Evolutionary conservation across 2,888 invertebrate genomes (phyloP).

Genomic region (Timandra comae): DNA sequence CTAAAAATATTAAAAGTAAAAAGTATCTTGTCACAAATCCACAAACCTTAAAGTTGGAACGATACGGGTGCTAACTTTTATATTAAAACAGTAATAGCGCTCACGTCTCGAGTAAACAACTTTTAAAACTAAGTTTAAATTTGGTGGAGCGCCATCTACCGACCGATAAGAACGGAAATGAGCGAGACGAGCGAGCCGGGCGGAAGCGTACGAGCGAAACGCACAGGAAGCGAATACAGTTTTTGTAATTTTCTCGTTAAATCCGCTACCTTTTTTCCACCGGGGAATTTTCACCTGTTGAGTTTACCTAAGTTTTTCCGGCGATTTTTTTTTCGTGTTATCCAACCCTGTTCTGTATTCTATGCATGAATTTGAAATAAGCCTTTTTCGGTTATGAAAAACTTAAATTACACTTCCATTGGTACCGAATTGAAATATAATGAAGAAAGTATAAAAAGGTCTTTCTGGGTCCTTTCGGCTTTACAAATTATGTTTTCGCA

Average conservation of each 20-base stretch:
- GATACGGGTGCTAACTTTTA: constrained; percentile 2
- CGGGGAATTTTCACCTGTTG: constrained; percentile 35
- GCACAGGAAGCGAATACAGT: constrained; percentile 40
- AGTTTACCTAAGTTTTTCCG: constrained; percentile 21
- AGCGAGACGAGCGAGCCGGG: constrained; percentile 1
- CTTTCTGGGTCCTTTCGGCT: neutral
- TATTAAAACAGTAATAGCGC: constrained; percentile 3
- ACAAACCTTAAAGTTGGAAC: neutral
- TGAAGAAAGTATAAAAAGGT: neutral
- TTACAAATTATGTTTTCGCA: no score
- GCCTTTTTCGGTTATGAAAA: constrained; percentile 1
- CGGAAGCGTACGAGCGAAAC: constrained; percentile 34
- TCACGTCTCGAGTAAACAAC: constrained; percentile 2
- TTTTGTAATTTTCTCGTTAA: constrained; percentile 40
- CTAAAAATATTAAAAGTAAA: no score
- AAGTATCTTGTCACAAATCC: neutral
- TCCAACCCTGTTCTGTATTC: neutral
- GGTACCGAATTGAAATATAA: neutral
- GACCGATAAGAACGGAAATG: constrained; percentile 2
- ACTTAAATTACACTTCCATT: neutral
- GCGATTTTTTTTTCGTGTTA: constrained; percentile 1
- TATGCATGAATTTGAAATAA: constrained; percentile 6
- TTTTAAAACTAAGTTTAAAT: constrained; percentile 8
- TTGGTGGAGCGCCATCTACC: constrained; percentile 25
- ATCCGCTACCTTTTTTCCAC: constrained; percentile 20